Base-by-base conservation (phyloP, 2,888 invertebrate species). In the Arctia plantaginis region DNA sequence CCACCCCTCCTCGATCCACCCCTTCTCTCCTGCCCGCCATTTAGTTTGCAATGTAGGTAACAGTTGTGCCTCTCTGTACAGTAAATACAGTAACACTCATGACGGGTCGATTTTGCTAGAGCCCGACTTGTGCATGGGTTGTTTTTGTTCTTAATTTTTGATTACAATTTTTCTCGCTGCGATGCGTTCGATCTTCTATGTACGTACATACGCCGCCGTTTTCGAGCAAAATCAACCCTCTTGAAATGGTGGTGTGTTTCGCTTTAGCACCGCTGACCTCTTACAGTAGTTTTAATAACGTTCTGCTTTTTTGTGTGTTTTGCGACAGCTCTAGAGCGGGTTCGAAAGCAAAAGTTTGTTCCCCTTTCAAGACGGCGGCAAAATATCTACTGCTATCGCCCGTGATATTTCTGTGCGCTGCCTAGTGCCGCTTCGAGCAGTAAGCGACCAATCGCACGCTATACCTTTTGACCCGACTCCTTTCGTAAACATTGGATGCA, bases 361-460 rank as follows among this genome's bases (percentile, higher is more conserved):
- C 97, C 95, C 97, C 97, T 96, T 97, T 97, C 97, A 97, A 97
- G 97, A 97, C 97, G 96, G 97, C 97, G 94, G 96, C 97, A 96
- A 97, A 97, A 97, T 96, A 97, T 95, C 96, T 97, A 94, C 96
- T 97, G 95, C 96, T 97, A 96, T 97, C 97, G 96, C 97, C 97
- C 94, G 97, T 97, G 96, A 97, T 97, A 96, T 97, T 97, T 97
- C 97, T 97, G 95, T 97, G 96, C 96, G 97, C 97, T 93, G 97
- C 97, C 93, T 97, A 96, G 93, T 87, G 72, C 83, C 30, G 88
- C 87, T 85, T 82, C 82, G 82, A 89, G 90, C 93, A 92, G 95
- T 95, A 95, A 95, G 95, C 93, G 92, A 88, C 87, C 87, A 80
- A 79, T 88, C 82, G 95, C 95, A 95, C 93, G 94, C 91, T 86